Base-by-base conservation (phyloP, 2,888 invertebrate species). In the Eurois occulta region DNA sequence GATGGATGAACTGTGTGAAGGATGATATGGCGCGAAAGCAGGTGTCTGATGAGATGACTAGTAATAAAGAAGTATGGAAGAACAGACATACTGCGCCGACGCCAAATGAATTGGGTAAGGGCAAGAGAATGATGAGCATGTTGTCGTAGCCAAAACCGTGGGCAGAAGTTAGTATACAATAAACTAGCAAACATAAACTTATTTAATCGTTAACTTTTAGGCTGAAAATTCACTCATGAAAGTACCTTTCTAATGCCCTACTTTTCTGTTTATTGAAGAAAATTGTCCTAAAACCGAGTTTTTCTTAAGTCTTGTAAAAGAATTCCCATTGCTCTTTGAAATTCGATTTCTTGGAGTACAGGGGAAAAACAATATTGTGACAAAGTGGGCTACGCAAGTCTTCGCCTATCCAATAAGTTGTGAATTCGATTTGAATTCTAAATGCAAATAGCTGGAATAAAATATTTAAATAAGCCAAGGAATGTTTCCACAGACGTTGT, bases 261-360 rank as follows among this genome's bases (percentile, higher is more conserved):
- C 16, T 8, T 67, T 24, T 64, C 16, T 24, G 2, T 35, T 24
- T 43, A 18, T 41, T 32, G 0, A 32, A 62, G 4, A 0, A 64
- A 32, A 64, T 52, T 28, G 18, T 24, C 10, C 16, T 38, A 11
- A 32, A 72, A 55, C 16, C 4, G 24, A 32, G 8, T n/a, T 58
- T 64, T 58, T 58, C 65, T 55, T 21, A 5, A 46, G 38, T 48
- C 6, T n/a, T 21, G 38, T 6, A 10, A 80, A 65, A 58, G n/a
- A 73, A 48, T 80, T 65, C 65, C 16, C 24, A 58, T 66, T 41
- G 18, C 18, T 41, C n/a, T 80, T 80, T 58, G 32, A 48, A 72
- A 55, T 64, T 64, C 38, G 21, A 64, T 78, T 66, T 58, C 8
- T 70, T 73, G 18, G 66, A 73, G 48, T 38, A 52, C 35, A 4